Conservation (phyloP, 2,113 vertebrate species). For the Pampusana beccarii region DNA sequence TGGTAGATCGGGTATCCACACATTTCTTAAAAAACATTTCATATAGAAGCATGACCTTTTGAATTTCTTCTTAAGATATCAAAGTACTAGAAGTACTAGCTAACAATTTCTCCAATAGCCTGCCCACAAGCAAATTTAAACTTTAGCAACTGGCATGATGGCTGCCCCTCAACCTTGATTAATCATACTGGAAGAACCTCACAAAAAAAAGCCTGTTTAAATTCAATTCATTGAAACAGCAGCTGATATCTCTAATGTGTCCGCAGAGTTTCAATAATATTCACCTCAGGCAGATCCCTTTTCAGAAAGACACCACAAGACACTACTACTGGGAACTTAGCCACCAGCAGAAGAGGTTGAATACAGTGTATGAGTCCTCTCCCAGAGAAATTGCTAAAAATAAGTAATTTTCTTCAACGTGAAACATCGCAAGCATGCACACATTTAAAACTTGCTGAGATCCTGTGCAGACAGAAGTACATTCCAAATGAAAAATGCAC, state of each 20-base stretch:
- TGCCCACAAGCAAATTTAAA: not conserved
- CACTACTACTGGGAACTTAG: not conserved
- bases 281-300: not conserved
- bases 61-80: not conserved
- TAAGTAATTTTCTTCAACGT: not conserved
- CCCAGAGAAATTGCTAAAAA: not conserved
- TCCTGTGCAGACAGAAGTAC: not conserved
- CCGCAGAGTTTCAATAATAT: slow-evolving; percentile 6
- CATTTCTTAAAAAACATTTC: not conserved
- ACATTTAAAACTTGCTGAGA: not conserved
- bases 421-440: not conserved
- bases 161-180: not conserved
- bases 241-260: not conserved
- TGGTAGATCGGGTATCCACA: not conserved
- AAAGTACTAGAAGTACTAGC: not conserved
- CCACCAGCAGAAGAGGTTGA: not conserved
- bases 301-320: not conserved
- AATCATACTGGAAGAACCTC: not conserved
- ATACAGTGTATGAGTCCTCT: not conserved
- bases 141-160: not conserved
- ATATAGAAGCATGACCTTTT: not conserved
- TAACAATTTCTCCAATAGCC: not conserved
- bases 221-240: not conserved
- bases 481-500: not conserved
- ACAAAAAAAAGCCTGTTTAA: not conserved